These are phyloP conservation scores for Leptodactylus fuscus DNA, from an alignment of 2,113 vertebrate species.

Conservation along the genomic window DNA sequence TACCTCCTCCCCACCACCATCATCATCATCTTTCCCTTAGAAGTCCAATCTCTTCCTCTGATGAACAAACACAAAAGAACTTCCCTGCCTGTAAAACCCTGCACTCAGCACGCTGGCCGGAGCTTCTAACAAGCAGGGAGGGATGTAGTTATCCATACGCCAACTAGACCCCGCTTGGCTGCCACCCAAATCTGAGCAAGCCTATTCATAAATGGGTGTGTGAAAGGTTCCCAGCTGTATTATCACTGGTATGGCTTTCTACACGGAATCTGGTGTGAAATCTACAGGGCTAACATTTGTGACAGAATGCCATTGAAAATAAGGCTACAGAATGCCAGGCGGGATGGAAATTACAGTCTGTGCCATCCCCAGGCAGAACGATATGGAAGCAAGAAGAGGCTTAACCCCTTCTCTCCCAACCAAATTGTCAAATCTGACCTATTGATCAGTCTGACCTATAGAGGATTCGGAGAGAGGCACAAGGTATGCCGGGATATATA, in stretches of 20 bases:
- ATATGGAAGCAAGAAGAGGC: neutral
- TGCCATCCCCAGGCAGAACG: conserved; percentile 10
- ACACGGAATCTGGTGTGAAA: conserved; percentile 48
- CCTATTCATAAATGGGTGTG: conserved; percentile 45
- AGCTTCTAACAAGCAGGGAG: conserved; percentile 26
- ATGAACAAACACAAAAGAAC: conserved; percentile 26
- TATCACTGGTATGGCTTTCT: conserved; percentile 37
- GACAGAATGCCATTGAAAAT: conserved; percentile 18
- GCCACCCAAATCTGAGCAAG: conserved; percentile 30
- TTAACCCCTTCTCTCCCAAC: neutral
- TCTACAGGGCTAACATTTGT: conserved; percentile 37
- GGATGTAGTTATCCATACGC: conserved; percentile 30
- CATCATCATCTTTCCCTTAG: conserved; percentile 31
- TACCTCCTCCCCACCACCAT: conserved; percentile 19
- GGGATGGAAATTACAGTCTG: neutral
- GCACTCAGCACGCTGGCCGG: conserved; percentile 27
- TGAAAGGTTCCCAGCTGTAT: conserved; percentile 51
- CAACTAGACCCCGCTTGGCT: conserved; percentile 42
- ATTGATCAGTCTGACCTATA: no score
- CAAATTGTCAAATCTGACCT: no score
- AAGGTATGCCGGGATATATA: no score
- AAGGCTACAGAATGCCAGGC: neutral
- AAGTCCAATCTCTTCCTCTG: conserved; percentile 38
- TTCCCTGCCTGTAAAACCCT: conserved; percentile 37
- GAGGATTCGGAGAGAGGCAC: no score